Conservation (phyloP, 30 jellyfish, hydroid and myxozoan species). For the Rhopilema esculentum region DNA sequence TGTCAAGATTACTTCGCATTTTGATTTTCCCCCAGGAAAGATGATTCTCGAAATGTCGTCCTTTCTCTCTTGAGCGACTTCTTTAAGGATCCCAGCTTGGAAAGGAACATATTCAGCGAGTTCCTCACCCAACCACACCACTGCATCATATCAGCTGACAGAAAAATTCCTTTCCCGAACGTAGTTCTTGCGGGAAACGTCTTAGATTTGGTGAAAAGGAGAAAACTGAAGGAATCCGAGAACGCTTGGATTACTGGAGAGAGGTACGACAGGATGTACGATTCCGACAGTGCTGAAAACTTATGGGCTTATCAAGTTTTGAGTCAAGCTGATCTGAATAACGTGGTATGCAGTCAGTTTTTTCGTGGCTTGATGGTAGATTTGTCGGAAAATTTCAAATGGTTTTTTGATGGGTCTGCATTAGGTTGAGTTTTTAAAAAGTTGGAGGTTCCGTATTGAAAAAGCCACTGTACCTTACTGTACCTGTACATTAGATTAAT, state of each 20-base stretch:
- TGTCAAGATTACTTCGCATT: background rate
- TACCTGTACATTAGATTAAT: too few relatives aligned
- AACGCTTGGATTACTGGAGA: slow-evolving; percentile 7
- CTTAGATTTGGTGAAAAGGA: background rate
- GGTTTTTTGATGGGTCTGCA: too few relatives aligned
- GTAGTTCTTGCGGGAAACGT: background rate
- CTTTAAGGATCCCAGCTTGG: background rate
- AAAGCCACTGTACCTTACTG: too few relatives aligned
- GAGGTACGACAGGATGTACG: slow-evolving; percentile 3
- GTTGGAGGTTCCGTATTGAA: too few relatives aligned
- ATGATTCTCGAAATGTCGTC: background rate
- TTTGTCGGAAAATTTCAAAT: too few relatives aligned
- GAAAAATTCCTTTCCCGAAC: slow-evolving; percentile 6
- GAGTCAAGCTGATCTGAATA: background rate
- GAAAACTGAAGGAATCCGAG: background rate
- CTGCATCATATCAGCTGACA: slow-evolving; percentile 1
- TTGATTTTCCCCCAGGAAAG: background rate
- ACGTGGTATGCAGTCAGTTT: background rate
- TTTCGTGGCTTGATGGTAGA: too few relatives aligned
- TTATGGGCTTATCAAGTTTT: background rate
- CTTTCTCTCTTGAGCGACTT: background rate
- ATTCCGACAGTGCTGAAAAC: background rate
- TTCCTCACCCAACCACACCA: slow-evolving; percentile 19
- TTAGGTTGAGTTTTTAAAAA: too few relatives aligned
- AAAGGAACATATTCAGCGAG: slow-evolving; percentile 2